Conservation (phyloP, 2,888 invertebrate genomes). For the Norana najaformis region DNA sequence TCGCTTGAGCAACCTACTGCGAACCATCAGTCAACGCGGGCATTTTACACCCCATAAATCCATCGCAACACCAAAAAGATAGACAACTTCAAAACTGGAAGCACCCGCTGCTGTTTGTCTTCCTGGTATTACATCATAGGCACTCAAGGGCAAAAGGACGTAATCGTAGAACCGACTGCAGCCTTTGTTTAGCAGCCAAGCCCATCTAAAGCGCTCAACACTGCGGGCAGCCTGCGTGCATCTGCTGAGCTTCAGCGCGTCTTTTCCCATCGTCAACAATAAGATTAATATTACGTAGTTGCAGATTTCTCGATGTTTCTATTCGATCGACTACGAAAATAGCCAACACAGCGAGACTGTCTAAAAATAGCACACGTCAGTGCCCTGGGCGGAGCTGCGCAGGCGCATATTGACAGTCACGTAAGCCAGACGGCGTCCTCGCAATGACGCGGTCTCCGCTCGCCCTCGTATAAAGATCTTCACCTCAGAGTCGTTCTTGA, state of each 20-base stretch:
- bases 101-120: neutral
- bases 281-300: neutral
- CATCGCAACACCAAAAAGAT: neutral
- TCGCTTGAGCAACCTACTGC: too few species aligned
- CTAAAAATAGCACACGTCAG: slow-evolving; percentile 8
- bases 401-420: neutral
- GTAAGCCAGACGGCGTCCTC: neutral
- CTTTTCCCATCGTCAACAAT: neutral
- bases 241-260: neutral
- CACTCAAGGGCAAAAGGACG: neutral
- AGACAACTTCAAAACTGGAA: neutral
- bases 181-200: neutral
- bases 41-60: neutral
- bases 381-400: neutral
- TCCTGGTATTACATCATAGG: neutral
- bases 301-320: neutral
- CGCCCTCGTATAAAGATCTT: slow-evolving; percentile 1
- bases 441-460: neutral
- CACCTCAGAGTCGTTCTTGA: neutral
- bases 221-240: neutral
- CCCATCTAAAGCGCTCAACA: neutral
- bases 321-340: neutral
- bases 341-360: neutral
- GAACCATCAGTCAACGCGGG: neutral
- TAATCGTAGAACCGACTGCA: neutral